Evolutionary conservation across 2,888 invertebrate genomes (phyloP), one percentile per base, ranked within the genome.

Genomic region (Agriopis aurantiaria): DNA sequence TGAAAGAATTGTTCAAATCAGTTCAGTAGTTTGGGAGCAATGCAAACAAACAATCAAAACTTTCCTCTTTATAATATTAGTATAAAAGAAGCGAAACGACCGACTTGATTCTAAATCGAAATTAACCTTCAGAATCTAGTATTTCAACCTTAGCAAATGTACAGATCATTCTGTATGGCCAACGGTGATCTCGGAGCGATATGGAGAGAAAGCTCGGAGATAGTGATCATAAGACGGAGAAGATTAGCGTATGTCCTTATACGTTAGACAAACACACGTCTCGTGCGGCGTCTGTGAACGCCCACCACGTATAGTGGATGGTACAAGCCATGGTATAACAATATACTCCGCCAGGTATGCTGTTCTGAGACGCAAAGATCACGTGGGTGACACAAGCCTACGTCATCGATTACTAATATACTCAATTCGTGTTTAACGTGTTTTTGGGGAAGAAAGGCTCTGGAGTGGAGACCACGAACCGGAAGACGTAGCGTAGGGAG

Each of bases 171-270:
- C 23, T 41, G n/a, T 73, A 68, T 66, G 74, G 73, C 76, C 68
- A 57, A 53, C 76, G 75, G 76, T 75, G 76, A 76, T 77, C 79
- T 76, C 78, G 77, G 75, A 70, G 60, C n/a, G 33, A 62, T 69
- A 57, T 65, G 71, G 65, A 65, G 79, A 72, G 82, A 78, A 78
- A 81, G 78, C 73, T 73, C 67, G 56, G 70, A 78, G 74, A 74
- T 75, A 72, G 65, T 64, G 64, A 57, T 73, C 71, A 74, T 72
- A 69, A 64, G 72, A 75, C 73, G 73, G 69, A 49, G n/a, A 49
- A 80, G 80, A 84, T 84, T 82, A 79, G 80, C 69, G 75, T 72
- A 74, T 76, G 80, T 82, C 87, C 88, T 82, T 85, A 85, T 86
- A 85, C 73, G 86, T 78, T 78, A 70, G 69, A 72, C 79, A 78